Base-by-base conservation (phyloP, 1,140 invertebrate species). In the Eupeodes corollae region DNA sequence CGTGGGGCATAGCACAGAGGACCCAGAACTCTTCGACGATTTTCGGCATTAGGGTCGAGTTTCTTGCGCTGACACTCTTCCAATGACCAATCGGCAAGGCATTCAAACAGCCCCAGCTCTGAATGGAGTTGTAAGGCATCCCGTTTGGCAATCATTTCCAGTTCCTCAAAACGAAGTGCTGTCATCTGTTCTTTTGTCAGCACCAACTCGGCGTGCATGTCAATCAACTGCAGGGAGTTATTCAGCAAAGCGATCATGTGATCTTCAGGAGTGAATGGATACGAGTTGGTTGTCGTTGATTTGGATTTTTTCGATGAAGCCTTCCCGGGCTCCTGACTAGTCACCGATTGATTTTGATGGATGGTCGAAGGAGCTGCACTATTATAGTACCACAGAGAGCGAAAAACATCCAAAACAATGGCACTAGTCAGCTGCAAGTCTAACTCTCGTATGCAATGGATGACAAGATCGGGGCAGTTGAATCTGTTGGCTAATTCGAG, bases 221-320 rank as follows among this genome's bases (percentile, higher is more conserved):
- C 65, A 38, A 68, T 68, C 14, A 68, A 48, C 44, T 68, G 66
- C 10, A 68, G 53, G 1, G 61, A 55, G 42, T 68, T 68, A 48
- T 60, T 61, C 14, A 68, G 49, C 46, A 68, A 42, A 13, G 65
- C 63, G 21, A 60, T 58, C 31, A 66, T 56, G 33, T 56, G 63
- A 30, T 68, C 66, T 42, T 68, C 65, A 48, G 63, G 62, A 46
- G 65, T 68, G 46, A 67, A 63, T 34, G 60, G 64, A 57, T 61
- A 62, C 5, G 63, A 55, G 34, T 63, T 63, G n/a, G 58, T 54
- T 45, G 39, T 41, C 16, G 39, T 41, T 41, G 39, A 18, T 11
- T 14, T 15, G 43, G 57, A 56, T n/a, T 50, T 52, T 39, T 58
- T 59, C 21, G 21, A 26, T 26, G 21, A 26, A 3, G 21, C 8